Evolutionary conservation across 1,140 invertebrate genomes (phyloP).

Genomic region (Atta colombica): DNA sequence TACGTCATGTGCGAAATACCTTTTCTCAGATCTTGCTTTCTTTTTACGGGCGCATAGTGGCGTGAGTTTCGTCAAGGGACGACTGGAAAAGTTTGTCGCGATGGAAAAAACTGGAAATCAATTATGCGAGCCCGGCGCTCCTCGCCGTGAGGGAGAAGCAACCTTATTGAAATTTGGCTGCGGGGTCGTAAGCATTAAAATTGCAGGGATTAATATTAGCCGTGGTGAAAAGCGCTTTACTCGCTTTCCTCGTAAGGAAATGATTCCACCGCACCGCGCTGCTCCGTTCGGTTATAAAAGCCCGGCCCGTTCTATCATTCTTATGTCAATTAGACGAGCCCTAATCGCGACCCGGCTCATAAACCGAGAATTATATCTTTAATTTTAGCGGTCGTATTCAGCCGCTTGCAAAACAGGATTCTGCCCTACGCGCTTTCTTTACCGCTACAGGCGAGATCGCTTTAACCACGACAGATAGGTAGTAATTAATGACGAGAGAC

Average conservation of each 20-base stretch:
- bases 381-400: slow-evolving; percentile 52
- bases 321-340: slow-evolving; percentile 81
- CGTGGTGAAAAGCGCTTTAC: slow-evolving; percentile 58
- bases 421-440: slow-evolving; percentile 21
- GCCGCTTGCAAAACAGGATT: slow-evolving; percentile 50
- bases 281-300: slow-evolving; percentile 41
- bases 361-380: slow-evolving; percentile 75
- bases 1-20: neutral
- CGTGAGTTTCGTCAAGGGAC: neutral
- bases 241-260: slow-evolving; percentile 65
- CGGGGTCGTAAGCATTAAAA: slow-evolving; percentile 77
- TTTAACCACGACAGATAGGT: slow-evolving; percentile 40
- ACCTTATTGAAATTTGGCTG: slow-evolving; percentile 79
- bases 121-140: slow-evolving; percentile 67
- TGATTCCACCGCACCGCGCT: slow-evolving; percentile 42
- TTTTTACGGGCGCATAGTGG: neutral
- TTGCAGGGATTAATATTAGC: slow-evolving; percentile 80
- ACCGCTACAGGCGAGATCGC: slow-evolving; percentile 20
- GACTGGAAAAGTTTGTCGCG: slow-evolving; percentile 60
- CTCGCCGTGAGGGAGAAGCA: slow-evolving; percentile 33
- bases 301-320: slow-evolving; percentile 70
- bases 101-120: slow-evolving; percentile 68
- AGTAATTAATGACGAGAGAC: slow-evolving; percentile 51
- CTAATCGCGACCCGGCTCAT: slow-evolving; percentile 78
- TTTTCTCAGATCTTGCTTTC: slow-evolving; percentile 12